Base-by-base conservation (phyloP, 2,113 vertebrate species). In the Sinocyclocheilus grahami region DNA sequence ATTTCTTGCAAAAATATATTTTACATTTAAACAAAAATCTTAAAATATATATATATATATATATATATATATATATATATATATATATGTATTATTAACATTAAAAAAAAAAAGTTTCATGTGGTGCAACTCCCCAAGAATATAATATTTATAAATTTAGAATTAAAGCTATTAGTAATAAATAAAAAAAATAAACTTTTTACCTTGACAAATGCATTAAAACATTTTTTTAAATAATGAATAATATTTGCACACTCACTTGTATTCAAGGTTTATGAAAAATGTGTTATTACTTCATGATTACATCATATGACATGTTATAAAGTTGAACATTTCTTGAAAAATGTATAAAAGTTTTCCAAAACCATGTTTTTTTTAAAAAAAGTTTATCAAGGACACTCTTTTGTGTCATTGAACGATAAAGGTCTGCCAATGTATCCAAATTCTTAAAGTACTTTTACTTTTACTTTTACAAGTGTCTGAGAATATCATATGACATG, bases 391-490 rank as follows among this genome's bases (percentile, higher is more conserved):
- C 5, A 14, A 18, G 27, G 67, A 3, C 13, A 3, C 67, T 71
- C 67, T 20, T 71, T 4, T 39, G 20, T 62, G 53, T 37, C n/a
- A 46, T 18, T 39, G 22, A 37, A 10, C 10, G 42, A 42, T 42
- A 42, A 42, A 42, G 42, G 42, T 8, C 42, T 42, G 42, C 42
- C 42, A 9, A 8, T 42, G 42, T 42, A 42, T 42, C 42, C 42
- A 42, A 9, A 42, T 8, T 42, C 42, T 13, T 30, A 30, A 86
- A 72, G 24, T 75, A 95, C 95, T 95, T 33, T 33, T 33, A 33
- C 30, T 2, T 2, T 33, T 33, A 93, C 92, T 90, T 85, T 95
- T 94, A 93, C 94, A 93, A 78, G 90, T 93, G n/a, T n/a, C n/a
- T n/a, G n/a, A n/a, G n/a, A n/a, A n/a, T n/a, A 42, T 22, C 22